Evolutionary conservation across 1,140 invertebrate genomes (phyloP), one percentile per base, ranked within the genome.

Genomic region (Leptoteleia sp.): DNA sequence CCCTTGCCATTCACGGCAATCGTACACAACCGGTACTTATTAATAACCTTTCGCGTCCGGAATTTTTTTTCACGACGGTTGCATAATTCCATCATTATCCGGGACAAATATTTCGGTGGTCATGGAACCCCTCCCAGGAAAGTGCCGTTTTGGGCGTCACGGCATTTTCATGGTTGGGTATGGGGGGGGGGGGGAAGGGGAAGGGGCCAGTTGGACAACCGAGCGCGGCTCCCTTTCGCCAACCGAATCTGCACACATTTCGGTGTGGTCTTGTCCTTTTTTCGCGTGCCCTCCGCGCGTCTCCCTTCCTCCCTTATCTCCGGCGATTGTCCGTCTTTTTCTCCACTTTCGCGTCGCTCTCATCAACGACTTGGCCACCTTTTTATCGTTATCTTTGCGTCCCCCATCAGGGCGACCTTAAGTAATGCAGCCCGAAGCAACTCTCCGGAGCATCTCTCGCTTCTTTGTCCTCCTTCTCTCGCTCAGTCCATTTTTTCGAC

Each of bases 381-480:
- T 67, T 70, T 54, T 61, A 54, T 67, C 64, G 35, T 64, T 52
- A 57, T 67, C 47, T 67, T 57, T 71, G 70, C 43, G 19, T 65
- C 37, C 61, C n/a, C n/a, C n/a, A n/a, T n/a, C n/a, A n/a, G n/a
- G n/a, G 16, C 61, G 47, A 57, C 42, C 43, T 71, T 55, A 68
- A 76, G 55, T 70, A 71, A 65, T 65, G 65, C 42, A 77, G 22
- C 38, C 15, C 65, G 9, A 65, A 77, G 57, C 43, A 71, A 43
- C 59, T 19, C 50, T 40, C 29, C 57, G 57, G 38, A n/a, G n/a
- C n/a, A n/a, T 40, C 42, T 50, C 54, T 54, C 48, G 45, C 13
- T 54, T 61, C 19, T 40, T 42, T 27, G 6, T 52, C 33, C 15
- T 1, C 11, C 1, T 13, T 12, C 3, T 12, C 11, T 12, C 11